These are phyloP conservation scores for Trissonchulus latispiculum DNA, from an alignment of 2,888 invertebrate genomes.

Conservation along the genomic window DNA sequence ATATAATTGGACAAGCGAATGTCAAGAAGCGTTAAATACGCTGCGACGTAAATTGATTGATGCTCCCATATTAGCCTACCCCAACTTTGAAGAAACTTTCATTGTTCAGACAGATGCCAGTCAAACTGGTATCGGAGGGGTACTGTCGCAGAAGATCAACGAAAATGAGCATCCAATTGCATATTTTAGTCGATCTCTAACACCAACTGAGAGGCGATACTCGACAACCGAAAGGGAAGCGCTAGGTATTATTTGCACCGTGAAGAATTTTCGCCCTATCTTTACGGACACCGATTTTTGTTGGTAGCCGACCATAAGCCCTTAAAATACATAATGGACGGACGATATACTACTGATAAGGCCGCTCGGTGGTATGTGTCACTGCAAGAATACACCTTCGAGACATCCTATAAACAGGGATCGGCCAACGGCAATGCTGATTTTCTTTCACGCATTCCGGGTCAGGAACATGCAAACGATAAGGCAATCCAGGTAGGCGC, in stretches of 20 bases:
- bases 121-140: neutral
- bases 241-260: conserved; percentile 25
- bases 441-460: neutral
- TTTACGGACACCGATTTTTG: neutral
- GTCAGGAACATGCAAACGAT: neutral
- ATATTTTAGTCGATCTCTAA: conserved; percentile 22
- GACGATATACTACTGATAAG: neutral
- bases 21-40: neutral
- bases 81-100: neutral
- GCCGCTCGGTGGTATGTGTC: conserved; percentile 2
- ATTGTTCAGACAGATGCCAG: conserved; percentile 1
- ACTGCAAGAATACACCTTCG: conserved; percentile 10
- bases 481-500: neutral
- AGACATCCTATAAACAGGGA: neutral
- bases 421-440: conserved; percentile 11
- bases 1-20: neutral
- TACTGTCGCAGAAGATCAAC: neutral
- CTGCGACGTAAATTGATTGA: neutral
- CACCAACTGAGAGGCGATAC: conserved; percentile 24
- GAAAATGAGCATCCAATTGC: conserved; percentile 19
- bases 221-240: conserved; percentile 24
- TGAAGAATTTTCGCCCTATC: conserved; percentile 20
- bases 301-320: conserved; percentile 22
- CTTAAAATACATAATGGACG: conserved; percentile 14
- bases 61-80: neutral